Base-by-base conservation (phyloP, 2,888 invertebrate species). In the Pachydiplax longipennis region DNA sequence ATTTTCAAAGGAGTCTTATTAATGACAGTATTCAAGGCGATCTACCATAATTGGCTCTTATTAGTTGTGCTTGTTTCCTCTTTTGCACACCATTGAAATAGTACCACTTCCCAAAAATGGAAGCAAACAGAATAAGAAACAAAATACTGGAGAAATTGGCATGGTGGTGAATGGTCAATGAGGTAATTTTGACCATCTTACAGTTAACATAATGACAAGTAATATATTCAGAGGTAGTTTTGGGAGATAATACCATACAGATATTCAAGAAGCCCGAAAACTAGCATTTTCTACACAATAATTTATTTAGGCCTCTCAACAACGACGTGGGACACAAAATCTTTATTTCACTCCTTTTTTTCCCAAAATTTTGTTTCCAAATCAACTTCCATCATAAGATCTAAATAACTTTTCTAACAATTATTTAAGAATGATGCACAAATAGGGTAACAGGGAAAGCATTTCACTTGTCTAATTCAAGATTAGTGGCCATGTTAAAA, bases 201-300 rank as follows among this genome's bases (percentile, higher is more conserved):
- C 31, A 87, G 61, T 87, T 31, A 87, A 87, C n/a, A 18, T 61
- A 87, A 87, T 35, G n/a, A 61, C 61, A 37, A 37, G 37, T 61
- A 87, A 61, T 87, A 40, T 22, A 65, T 25, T 87, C 87, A 87
- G 87, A 87, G 87, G 87, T 87, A 87, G 87, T 61, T 87, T 22
- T 18, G 87, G 87, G 87, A 87, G 87, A 65, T 87, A 87, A 87
- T 40, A 87, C 87, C 87, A 61, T 87, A 37, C 37, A 87, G 65
- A 87, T 87, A 87, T 65, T 87, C 87, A 87, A 87, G 87, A 87
- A 87, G 87, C 87, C 87, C 37, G 61, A 87, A 61, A 87, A 87
- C 87, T 87, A 87, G 87, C 87, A 87, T n/a, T 58, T 87, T 61
- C 87, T 87, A 87, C 61, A 87, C 61, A 35, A 40, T 83, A 83